phyloP scores from a whole-genome alignment of 1,140 invertebrate species.

The Pentalonia nigronervosa region DNA sequence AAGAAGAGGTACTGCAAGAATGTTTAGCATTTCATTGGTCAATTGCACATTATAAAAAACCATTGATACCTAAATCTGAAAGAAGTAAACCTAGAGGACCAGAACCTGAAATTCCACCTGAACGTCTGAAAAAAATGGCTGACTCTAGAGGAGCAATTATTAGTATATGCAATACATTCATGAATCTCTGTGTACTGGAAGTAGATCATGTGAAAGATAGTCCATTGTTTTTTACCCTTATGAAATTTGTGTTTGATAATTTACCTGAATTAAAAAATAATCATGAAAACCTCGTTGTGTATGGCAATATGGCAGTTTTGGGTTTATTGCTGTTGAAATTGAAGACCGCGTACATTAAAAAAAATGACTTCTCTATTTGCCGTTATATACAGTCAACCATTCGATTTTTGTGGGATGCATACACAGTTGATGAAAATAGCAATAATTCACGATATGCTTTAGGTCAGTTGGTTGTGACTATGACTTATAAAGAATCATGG shows the following conservation, averaged over 20 bases:
- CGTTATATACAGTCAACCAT: conserved; percentile 87
- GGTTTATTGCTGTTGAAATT: conserved; percentile 85
- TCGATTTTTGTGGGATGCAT: conserved; percentile 90
- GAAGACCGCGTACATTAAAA: conserved; percentile 79
- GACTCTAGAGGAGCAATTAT: conserved; percentile 83
- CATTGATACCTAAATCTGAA: conserved; percentile 79
- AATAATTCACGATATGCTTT: conserved; percentile 67
- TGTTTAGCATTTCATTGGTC: conserved; percentile 84
- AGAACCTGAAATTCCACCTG: conserved; percentile 75
- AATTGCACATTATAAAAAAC: conserved; percentile 85
- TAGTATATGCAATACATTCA: conserved; percentile 87
- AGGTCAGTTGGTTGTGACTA: conserved; percentile 75
- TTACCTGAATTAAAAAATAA: conserved; percentile 83
- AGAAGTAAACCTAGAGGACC: conserved; percentile 76
- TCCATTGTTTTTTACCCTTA: conserved; percentile 76
- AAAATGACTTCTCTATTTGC: conserved; percentile 86
- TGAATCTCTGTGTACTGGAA: conserved; percentile 90
- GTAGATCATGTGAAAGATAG: conserved; percentile 81
- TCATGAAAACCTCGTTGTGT: conserved; percentile 82
- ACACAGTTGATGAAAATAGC: conserved; percentile 83
- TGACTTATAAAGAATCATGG: conserved; percentile 87
- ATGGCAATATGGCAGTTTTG: conserved; percentile 83
- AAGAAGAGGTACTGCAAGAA: conserved; percentile 82
- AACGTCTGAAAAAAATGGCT: conserved; percentile 80
- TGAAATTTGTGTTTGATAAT: conserved; percentile 87